These are phyloP conservation scores for Gobio gobio DNA, from an alignment of 2,113 vertebrate genomes.

Conservation along the genomic window DNA sequence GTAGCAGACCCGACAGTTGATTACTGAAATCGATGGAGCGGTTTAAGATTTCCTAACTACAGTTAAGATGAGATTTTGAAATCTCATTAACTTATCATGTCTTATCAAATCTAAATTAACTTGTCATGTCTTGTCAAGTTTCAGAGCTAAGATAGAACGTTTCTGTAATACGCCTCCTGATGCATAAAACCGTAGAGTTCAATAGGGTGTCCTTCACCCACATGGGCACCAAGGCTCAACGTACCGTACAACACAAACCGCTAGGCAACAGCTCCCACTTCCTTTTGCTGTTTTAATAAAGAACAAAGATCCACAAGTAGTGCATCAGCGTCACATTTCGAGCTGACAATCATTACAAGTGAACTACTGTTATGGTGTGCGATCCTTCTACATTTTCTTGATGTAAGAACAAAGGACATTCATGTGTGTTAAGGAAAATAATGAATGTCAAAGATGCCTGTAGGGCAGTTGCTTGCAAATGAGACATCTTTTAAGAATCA, in stretches of 20 bases:
- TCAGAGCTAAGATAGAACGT: too few relatives aligned
- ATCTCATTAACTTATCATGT: too few relatives aligned
- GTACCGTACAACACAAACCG: neutral
- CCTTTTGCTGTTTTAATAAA: neutral
- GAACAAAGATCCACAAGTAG: neutral
- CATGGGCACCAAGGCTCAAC: neutral
- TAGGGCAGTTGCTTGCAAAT: constrained; percentile 52
- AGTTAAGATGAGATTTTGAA: too few relatives aligned
- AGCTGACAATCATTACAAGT: constrained; percentile 18
- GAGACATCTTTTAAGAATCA: constrained; percentile 50
- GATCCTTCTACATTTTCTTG: neutral
- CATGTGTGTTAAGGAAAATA: constrained; percentile 44
- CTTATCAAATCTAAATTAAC: too few relatives aligned
- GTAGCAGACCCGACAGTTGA: too few relatives aligned
- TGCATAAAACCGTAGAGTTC: too few relatives aligned
- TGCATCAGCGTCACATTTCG: neutral
- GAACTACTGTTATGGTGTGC: constrained; percentile 7
- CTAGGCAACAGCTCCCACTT: too few relatives aligned
- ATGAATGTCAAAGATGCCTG: constrained; percentile 50
- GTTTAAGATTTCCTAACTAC: too few relatives aligned
- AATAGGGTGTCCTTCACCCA: neutral
- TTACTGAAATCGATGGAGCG: too few relatives aligned
- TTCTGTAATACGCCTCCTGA: too few relatives aligned
- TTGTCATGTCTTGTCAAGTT: too few relatives aligned
- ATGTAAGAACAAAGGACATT: constrained; percentile 38